Evolutionary conservation across 2,797 vertebrate genomes (phyloP).

Genomic region (Malurus splendens): DNA sequence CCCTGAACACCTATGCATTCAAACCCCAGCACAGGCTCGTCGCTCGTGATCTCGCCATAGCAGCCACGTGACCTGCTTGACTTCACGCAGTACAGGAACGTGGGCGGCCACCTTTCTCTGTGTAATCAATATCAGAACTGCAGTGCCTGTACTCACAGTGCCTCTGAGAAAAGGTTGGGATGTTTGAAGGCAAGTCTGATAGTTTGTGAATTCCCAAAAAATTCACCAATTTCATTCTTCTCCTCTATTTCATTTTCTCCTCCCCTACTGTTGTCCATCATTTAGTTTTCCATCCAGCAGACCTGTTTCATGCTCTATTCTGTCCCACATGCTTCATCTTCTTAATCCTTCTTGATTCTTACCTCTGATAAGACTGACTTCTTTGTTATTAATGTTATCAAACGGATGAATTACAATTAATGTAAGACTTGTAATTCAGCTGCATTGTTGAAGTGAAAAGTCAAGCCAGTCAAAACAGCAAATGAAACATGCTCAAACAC

Average conservation of each 20-base stretch:
- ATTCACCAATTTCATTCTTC: neutral
- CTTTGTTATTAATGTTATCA: constrained; percentile 24
- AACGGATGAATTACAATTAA: constrained; percentile 40
- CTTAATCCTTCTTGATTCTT: constrained; percentile 25
- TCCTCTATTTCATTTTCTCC: neutral
- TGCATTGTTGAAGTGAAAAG: constrained; percentile 17
- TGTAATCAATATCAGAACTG: neutral
- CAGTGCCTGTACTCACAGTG: neutral
- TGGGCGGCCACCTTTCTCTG: neutral
- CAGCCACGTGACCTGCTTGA: neutral
- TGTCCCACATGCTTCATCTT: neutral
- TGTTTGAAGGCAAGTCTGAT: neutral
- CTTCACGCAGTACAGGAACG: neutral
- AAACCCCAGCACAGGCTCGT: neutral
- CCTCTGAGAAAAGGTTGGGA: neutral
- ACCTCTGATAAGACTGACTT: constrained; percentile 3
- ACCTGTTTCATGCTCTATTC: neutral
- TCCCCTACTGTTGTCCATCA: neutral
- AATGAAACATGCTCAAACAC: constrained; percentile 40
- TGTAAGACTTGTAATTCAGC: constrained; percentile 31
- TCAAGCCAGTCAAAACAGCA: constrained; percentile 42
- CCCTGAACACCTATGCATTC: neutral
- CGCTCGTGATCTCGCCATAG: accelerated
- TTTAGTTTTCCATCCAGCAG: neutral
- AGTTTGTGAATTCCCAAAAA: neutral